Percentiles rank a stretch among this genome's conserved stretches.
Conservation (phyloP, 2,113 vertebrate species). For the Hydrochoerus hydrochaeris region DNA sequence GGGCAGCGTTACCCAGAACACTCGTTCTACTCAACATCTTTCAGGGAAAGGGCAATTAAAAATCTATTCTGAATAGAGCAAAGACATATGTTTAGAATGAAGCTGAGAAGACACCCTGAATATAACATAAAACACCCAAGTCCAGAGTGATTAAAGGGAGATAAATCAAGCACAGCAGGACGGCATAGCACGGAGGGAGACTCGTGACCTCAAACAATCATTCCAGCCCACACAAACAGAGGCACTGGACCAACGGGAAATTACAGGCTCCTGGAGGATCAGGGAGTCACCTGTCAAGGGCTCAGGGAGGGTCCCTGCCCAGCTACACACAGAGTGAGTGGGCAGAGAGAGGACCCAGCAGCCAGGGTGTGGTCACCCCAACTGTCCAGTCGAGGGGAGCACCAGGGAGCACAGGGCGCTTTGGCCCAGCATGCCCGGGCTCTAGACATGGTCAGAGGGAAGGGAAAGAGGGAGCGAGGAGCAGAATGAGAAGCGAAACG, state of each 20-base stretch:
- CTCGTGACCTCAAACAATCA: background rate
- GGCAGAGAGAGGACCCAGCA: too few species aligned
- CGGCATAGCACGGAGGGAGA: background rate
- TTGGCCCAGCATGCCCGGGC: accelerated
- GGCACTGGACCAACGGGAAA: background rate
- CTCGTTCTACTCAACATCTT: constrained; percentile 38
- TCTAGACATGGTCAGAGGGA: background rate
- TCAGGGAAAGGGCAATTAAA: constrained; percentile 66
- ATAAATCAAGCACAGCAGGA: background rate
- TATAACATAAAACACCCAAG: constrained; percentile 22
- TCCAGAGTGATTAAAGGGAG: constrained; percentile 25
- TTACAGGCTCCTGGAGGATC: background rate
- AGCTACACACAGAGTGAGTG: accelerated
- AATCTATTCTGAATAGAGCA: constrained; percentile 58
- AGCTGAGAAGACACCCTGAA: constrained; percentile 57
- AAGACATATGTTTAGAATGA: constrained; percentile 62
- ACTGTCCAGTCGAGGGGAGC: background rate
- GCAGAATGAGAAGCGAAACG: too few species aligned
- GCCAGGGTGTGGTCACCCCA: background rate
- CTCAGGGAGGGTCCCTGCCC: background rate
- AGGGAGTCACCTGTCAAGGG: background rate
- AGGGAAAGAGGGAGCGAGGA: background rate
- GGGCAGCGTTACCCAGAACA: background rate
- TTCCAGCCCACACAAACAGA: too few species aligned
- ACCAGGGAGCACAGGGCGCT: background rate